These are phyloP conservation scores for Chloroclysta siterata DNA, from an alignment of 2,888 invertebrate genomes.

Conservation along the genomic window DNA sequence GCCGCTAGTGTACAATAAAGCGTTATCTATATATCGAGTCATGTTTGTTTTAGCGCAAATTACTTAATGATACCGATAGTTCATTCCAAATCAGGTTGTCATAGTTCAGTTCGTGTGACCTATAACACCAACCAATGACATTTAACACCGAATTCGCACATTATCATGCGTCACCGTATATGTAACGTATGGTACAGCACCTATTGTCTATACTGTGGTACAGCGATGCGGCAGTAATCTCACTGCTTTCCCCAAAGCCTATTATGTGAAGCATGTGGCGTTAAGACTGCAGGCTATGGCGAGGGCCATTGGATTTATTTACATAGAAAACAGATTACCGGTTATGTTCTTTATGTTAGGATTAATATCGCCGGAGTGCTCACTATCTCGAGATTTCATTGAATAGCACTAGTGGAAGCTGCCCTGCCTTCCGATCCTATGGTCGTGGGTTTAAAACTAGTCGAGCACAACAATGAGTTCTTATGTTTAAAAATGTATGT, in stretches of 20 bases:
- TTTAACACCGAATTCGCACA: not conserved
- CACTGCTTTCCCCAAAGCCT: conserved; percentile 23
- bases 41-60: too few species aligned
- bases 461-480: too few species aligned
- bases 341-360: not conserved
- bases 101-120: conserved; percentile 2
- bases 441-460: too few species aligned
- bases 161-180: conserved; percentile 1
- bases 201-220: conserved; percentile 12
- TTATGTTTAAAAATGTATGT: too few species aligned
- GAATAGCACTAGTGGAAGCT: too few species aligned
- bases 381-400: not conserved
- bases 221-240: conserved; percentile 27
- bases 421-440: too few species aligned
- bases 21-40: too few species aligned
- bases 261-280: conserved; percentile 25
- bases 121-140: not conserved
- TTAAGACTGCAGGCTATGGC: conserved; percentile 1
- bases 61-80: too few species aligned
- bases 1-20: too few species aligned
- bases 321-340: conserved; percentile 2
- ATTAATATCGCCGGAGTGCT: too few species aligned
- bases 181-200: conserved; percentile 1
- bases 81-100: not conserved
- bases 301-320: not conserved